These are phyloP conservation scores for Thaleichthys pacificus DNA, from an alignment of 2,797 vertebrate species.

Conservation along the genomic window DNA sequence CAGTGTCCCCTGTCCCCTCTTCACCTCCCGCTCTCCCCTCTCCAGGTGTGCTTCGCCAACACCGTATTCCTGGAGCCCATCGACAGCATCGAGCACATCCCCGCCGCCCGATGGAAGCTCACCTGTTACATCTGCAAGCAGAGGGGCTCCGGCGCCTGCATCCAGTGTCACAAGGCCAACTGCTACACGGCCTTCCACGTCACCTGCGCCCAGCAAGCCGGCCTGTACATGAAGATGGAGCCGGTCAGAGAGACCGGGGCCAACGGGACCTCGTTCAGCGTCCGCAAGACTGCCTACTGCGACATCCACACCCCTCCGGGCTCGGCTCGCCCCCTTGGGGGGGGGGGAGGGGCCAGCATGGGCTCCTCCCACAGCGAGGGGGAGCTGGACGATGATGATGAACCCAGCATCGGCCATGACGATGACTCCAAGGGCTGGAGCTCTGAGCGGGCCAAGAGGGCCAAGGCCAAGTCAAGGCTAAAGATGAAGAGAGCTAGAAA, in stretches of 20 bases:
- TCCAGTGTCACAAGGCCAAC: conserved; percentile 99
- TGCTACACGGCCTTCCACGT: conserved; percentile 99
- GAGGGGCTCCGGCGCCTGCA: conserved; percentile 95
- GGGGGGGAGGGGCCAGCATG: conserved; percentile 72
- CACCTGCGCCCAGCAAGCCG: conserved; percentile 97
- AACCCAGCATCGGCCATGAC: conserved; percentile 88
- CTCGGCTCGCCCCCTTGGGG: conserved; percentile 81
- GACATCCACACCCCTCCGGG: conserved; percentile 97
- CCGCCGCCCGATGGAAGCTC: conserved; percentile 96
- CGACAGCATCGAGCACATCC: conserved; percentile 98
- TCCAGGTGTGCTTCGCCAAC: conserved; percentile 95
- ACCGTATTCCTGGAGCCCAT: conserved; percentile 99
- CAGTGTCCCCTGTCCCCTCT: neutral
- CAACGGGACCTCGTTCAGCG: conserved; percentile 96
- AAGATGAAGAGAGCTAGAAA: conserved; percentile 99
- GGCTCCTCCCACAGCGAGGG: conserved; percentile 91
- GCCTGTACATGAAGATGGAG: conserved; percentile 99
- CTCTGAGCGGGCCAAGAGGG: conserved; percentile 95
- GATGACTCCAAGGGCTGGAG: conserved; percentile 96
- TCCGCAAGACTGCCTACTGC: conserved; percentile 97
- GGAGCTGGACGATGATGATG: conserved; percentile 93
- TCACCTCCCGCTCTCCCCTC: neutral
- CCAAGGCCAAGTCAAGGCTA: conserved; percentile 95
- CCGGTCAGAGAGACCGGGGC: conserved; percentile 95
- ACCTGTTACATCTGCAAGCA: conserved; percentile 99